These are phyloP conservation scores for Erythrocercus mccallii DNA, from an alignment of 2,113 vertebrate genomes.

Conservation along the genomic window DNA sequence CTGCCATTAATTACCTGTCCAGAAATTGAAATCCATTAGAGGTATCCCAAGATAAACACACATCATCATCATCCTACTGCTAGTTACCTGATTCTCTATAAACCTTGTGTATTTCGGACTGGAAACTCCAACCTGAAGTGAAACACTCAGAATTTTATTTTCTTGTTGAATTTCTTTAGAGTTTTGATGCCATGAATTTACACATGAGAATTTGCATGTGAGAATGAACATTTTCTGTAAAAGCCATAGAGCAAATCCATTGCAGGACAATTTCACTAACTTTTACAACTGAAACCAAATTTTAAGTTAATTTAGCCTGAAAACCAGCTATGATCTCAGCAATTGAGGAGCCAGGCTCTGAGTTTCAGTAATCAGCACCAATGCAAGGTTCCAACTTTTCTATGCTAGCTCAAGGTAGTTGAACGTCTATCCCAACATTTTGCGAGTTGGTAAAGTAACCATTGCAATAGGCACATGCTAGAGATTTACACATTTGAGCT, in stretches of 20 bases:
- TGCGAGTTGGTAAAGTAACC: neutral
- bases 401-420: neutral
- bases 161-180: neutral
- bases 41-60: neutral
- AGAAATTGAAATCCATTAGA: neutral
- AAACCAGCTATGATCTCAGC: neutral
- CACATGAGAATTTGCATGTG: rapidly evolving
- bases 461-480: neutral
- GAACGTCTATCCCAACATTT: neutral
- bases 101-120: neutral
- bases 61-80: neutral
- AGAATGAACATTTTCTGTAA: neutral
- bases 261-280: neutral
- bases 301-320: neutral
- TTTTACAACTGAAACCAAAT: neutral
- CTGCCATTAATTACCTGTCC: neutral
- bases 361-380: neutral
- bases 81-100: neutral
- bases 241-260: neutral
- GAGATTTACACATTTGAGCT: neutral
- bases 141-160: neutral
- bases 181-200: neutral
- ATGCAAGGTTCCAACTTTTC: neutral
- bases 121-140: neutral
- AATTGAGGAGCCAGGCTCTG: neutral